Conservation (phyloP, 2,113 vertebrate species). For the Aix galericulata region DNA sequence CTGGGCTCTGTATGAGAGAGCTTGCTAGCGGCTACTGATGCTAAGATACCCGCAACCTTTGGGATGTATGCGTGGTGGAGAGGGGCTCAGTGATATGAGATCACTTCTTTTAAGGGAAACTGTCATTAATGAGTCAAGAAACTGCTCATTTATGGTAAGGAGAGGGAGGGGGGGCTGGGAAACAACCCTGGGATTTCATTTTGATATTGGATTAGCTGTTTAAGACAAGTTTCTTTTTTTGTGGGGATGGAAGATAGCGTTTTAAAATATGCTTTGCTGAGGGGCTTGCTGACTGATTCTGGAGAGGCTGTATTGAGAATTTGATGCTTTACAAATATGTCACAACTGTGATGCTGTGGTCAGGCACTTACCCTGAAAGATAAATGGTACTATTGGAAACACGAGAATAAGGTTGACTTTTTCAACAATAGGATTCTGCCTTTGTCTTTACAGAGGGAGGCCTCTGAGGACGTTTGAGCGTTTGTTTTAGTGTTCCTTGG, state of each 20-base stretch:
- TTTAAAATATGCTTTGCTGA: slow-evolving; percentile 77
- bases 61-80: slow-evolving; percentile 94
- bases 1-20: slow-evolving; percentile 86
- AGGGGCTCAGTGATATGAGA: slow-evolving; percentile 93
- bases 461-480: slow-evolving; percentile 75
- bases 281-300: slow-evolving; percentile 75
- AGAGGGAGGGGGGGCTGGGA: slow-evolving; percentile 70
- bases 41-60: slow-evolving; percentile 96
- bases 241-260: slow-evolving; percentile 74
- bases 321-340: slow-evolving; percentile 78
- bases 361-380: slow-evolving; percentile 75
- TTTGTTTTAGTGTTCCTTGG: slow-evolving; percentile 68
- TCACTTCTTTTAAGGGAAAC: slow-evolving; percentile 94
- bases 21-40: slow-evolving; percentile 89
- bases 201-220: slow-evolving; percentile 79
- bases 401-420: slow-evolving; percentile 81
- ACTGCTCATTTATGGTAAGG: slow-evolving; percentile 98
- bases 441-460: slow-evolving; percentile 81
- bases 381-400: slow-evolving; percentile 79
- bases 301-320: slow-evolving; percentile 74
- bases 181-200: slow-evolving; percentile 79
- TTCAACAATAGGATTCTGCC: slow-evolving; percentile 81
- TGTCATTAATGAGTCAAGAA: slow-evolving; percentile 93
- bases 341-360: slow-evolving; percentile 68
- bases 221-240: slow-evolving; percentile 80